Percentiles rank a stretch among this genome's conserved stretches.
These are phyloP conservation scores for Junco hyemalis DNA, from an alignment of 2,113 vertebrate species.

Conservation along the genomic window DNA sequence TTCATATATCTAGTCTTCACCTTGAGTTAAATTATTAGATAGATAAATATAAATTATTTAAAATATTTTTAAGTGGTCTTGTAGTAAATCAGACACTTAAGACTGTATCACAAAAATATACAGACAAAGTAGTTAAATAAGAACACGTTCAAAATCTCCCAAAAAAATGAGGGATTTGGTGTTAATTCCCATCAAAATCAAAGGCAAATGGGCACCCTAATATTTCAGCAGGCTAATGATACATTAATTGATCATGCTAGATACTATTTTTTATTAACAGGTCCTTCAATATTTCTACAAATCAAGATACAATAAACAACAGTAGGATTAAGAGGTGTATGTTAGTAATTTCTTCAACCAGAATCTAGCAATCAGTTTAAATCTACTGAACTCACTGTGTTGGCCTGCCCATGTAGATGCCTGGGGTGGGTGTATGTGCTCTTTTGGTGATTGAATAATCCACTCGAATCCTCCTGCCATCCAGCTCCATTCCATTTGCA, in stretches of 20 bases:
- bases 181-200: background rate
- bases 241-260: background rate
- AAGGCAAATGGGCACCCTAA: background rate
- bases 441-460: constrained; percentile 95
- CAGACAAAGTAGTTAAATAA: background rate
- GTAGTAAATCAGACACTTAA: background rate
- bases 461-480: constrained; percentile 88
- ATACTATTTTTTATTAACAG: background rate
- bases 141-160: background rate
- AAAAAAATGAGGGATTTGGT: background rate
- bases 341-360: background rate
- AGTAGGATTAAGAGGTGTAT: background rate
- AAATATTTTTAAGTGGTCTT: background rate
- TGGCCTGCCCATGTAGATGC: constrained; percentile 93
- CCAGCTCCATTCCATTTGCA: constrained; percentile 92
- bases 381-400: constrained; percentile 82
- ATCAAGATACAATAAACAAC: background rate
- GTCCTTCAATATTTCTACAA: background rate
- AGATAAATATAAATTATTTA: background rate
- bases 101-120: background rate
- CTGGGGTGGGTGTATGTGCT: constrained; percentile 90
- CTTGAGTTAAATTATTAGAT: background rate
- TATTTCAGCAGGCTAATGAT: background rate
- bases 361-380: background rate
- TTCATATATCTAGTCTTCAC: background rate